Base-by-base conservation (phyloP, 2,113 vertebrate genomes). In the Cavia porcellus region DNA sequence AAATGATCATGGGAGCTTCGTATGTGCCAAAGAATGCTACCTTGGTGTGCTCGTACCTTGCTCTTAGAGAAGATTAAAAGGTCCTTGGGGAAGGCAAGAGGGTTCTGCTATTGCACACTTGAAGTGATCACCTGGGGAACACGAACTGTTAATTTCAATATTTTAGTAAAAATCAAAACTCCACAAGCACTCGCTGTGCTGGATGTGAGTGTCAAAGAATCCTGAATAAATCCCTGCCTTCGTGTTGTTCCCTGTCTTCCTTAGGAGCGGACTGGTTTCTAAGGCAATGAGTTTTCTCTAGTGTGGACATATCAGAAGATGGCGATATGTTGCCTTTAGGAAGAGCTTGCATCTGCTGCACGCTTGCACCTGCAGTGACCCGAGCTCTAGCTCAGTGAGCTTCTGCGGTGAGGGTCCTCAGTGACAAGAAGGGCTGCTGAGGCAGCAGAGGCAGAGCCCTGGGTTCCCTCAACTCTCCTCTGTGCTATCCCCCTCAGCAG, bases 11-110 rank as follows among this genome's bases (percentile, higher is more conserved):
- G 38, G 7, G 42, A 13, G 42, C 24, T 28, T 80, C 24, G 1
- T 7, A 15, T 1, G 3, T 19, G 7, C 14, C 2, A 0, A 28
- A 19, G 17, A 12, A 12, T 59, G 70, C 7, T 52, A 42, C 25
- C 50, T 86, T 68, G 11, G 35, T 20, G 5, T 38, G 38, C 38
- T 38, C 38, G 38, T 32, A 45, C 7, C 32, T 85, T 24, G 5
- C 14, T 32, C 72, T 90, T 50, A 8, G 24, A 28, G 17, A 15
- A 61, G 42, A 35, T 47, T 17, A n/a, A 47, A 79, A 50, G 15
- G 14, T 79, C 50, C 50, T n/a, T 6, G 25, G 57, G 50, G 32
- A 12, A n/a, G 38, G 15, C 38, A 24, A 68, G 50, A 79, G 61
- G 77, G 1, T 38, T 38, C 50, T 42, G n/a, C 86, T 50, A 3